Evolutionary conservation across 2,888 invertebrate genomes (phyloP).

Genomic region (Ennomos quercinarius): DNA sequence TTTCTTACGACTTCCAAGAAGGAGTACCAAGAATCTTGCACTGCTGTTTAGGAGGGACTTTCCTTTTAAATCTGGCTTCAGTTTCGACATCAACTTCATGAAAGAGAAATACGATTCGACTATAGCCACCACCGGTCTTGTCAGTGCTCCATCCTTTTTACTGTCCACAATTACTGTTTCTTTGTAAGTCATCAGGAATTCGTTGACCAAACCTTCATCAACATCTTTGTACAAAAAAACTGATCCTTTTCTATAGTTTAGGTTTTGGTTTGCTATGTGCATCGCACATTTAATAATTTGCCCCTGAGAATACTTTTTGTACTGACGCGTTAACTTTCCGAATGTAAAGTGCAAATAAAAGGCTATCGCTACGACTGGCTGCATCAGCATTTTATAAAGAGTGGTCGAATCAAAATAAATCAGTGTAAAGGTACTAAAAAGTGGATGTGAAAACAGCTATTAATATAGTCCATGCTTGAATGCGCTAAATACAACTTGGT

Average conservation of each 20-base stretch:
- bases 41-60: conserved; percentile 59
- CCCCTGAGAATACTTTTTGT: conserved; percentile 36
- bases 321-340: conserved; percentile 31
- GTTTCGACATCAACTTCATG: conserved; percentile 49
- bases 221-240: conserved; percentile 58
- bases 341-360: conserved; percentile 27
- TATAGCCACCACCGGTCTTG: conserved; percentile 63
- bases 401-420: neutral
- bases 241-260: conserved; percentile 56
- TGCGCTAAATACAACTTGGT: conserved; percentile 5
- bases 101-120: conserved; percentile 60
- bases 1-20: conserved; percentile 52
- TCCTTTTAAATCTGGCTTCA: conserved; percentile 66
- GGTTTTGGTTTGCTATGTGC: conserved; percentile 61
- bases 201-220: conserved; percentile 48
- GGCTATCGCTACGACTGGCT: conserved; percentile 13
- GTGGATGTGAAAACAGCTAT: conserved; percentile 5
- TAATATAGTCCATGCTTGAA: conserved; percentile 3
- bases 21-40: conserved; percentile 58
- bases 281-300: conserved; percentile 51
- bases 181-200: conserved; percentile 57
- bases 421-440: neutral
- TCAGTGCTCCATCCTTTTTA: conserved; percentile 48
- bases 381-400: conserved; percentile 11
- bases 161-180: conserved; percentile 61